Conservation (phyloP, 2,888 invertebrate species). For the Drosophila paranaensis region DNA sequence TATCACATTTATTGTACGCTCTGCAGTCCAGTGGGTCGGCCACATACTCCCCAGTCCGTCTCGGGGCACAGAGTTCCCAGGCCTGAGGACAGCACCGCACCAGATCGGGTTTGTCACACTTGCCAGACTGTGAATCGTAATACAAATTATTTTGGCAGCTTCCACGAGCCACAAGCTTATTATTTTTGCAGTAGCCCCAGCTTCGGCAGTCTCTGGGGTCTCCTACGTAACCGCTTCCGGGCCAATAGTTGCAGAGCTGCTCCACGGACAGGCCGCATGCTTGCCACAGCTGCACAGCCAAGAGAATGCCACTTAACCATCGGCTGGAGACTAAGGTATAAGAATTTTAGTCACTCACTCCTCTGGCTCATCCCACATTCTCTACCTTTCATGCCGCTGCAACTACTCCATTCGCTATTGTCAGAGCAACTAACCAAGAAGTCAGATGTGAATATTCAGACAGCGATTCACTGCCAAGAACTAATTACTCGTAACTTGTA, state of each 20-base stretch:
- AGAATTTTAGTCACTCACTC: conserved; percentile 27
- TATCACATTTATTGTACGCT: conserved; percentile 29
- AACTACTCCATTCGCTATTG: conserved; percentile 13
- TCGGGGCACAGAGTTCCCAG: conserved; percentile 35
- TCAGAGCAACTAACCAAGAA: conserved; percentile 12
- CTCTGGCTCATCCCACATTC: background rate
- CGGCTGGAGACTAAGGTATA: conserved; percentile 36
- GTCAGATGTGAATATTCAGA: background rate
- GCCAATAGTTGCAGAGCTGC: conserved; percentile 41
- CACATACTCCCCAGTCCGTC: conserved; percentile 14
- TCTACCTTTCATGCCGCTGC: conserved; percentile 29
- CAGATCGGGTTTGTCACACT: conserved; percentile 12
- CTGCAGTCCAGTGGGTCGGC: conserved; percentile 50
- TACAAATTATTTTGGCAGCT: conserved; percentile 22
- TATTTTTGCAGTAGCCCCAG: conserved; percentile 53
- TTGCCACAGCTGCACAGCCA: conserved; percentile 11
- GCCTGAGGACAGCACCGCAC: conserved; percentile 33
- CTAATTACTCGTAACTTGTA: conserved; percentile 29
- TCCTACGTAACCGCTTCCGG: conserved; percentile 43
- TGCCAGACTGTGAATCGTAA: conserved; percentile 40
- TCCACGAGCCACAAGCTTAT: conserved; percentile 22
- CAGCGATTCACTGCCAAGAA: background rate
- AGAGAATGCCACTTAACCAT: conserved; percentile 1
- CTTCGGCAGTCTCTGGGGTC: conserved; percentile 44
- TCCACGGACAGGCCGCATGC: conserved; percentile 31